Evolutionary conservation across 1,140 invertebrate species (phyloP).

Genomic region (Galleria mellonella): DNA sequence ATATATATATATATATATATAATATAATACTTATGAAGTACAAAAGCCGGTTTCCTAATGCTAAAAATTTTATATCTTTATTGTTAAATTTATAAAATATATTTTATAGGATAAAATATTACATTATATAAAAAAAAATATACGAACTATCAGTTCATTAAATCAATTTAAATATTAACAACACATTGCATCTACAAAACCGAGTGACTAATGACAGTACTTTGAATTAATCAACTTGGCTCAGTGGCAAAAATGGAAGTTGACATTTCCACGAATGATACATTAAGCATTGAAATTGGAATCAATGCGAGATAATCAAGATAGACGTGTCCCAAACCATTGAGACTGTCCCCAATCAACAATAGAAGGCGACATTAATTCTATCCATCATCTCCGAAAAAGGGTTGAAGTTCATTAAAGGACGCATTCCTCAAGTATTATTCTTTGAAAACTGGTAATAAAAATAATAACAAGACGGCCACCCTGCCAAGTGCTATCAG

Average conservation of each 20-base stretch:
- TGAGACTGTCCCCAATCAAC: conserved; percentile 66
- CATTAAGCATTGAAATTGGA: conserved; percentile 29
- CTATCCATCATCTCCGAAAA: conserved; percentile 70
- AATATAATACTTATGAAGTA: too few relatives aligned
- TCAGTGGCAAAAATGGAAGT: conserved; percentile 1
- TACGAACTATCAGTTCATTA: conserved; percentile 1
- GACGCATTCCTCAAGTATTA: conserved; percentile 70
- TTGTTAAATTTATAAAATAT: too few relatives aligned
- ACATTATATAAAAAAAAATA: neutral
- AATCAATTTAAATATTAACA: too few relatives aligned
- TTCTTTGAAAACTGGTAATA: conserved; percentile 72
- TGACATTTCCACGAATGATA: conserved; percentile 31
- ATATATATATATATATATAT: too few relatives aligned
- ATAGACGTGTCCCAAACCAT: conserved; percentile 32
- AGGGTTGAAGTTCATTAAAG: conserved; percentile 71
- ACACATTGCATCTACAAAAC: neutral
- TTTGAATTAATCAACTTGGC: conserved; percentile 1
- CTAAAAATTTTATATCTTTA: too few relatives aligned
- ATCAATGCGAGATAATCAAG: conserved; percentile 43
- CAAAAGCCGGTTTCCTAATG: too few relatives aligned
- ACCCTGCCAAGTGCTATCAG: conserved; percentile 73
- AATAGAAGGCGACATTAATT: conserved; percentile 68
- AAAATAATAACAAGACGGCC: conserved; percentile 72
- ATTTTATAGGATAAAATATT: too few relatives aligned
- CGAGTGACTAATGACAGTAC: neutral